A percentile compares a stretch with the other conserved stretches of the same genome.
Evolutionary conservation across 2,113 vertebrate species (phyloP).

Genomic region (Apus apus): DNA sequence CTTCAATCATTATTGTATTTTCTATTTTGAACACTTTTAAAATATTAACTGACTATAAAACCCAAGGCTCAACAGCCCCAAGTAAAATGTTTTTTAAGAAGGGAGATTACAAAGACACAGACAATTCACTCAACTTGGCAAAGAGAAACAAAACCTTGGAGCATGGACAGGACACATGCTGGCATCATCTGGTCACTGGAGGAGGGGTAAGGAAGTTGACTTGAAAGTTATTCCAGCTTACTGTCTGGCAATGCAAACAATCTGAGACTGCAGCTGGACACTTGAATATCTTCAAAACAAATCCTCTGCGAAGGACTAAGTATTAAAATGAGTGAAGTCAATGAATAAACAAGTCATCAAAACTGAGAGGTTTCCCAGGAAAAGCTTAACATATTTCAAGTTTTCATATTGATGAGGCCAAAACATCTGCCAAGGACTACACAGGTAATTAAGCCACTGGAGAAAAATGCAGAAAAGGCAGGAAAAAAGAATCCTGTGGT

Average conservation of each 20-base stretch:
- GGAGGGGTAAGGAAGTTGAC: background rate
- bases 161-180: background rate
- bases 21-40: background rate
- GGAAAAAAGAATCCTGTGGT: background rate
- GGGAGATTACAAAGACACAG: background rate
- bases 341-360: background rate
- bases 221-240: slow-evolving; percentile 8
- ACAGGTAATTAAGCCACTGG: background rate
- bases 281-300: slow-evolving; percentile 4
- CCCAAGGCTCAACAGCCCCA: background rate
- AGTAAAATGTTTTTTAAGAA: background rate
- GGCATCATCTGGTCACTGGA: background rate
- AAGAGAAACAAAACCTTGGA: background rate
- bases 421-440: background rate
- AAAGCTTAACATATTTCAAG: background rate
- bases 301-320: background rate
- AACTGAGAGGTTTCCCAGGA: background rate
- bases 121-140: background rate
- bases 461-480: background rate
- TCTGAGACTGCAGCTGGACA: background rate
- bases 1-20: background rate
- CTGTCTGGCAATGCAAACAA: background rate
- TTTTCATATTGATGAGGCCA: background rate
- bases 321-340: background rate
- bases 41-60: background rate